A percentile compares a stretch with the other conserved stretches of the same genome.
Conservation (phyloP, 2,113 vertebrate species). For the Redunca redunca region DNA sequence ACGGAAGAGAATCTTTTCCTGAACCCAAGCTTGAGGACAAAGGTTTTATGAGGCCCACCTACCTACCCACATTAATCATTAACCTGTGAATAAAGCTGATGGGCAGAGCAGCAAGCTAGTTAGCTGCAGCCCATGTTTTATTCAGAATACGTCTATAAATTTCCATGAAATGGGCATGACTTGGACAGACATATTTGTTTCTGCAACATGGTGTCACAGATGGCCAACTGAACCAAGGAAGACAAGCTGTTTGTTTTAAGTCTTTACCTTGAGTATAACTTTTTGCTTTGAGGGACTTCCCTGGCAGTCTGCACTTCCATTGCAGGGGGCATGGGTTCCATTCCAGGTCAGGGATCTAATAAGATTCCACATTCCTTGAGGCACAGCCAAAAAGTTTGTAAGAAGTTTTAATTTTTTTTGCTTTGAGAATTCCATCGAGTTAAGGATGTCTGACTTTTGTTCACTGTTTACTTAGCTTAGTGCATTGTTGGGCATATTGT, state of each 20-base stretch:
- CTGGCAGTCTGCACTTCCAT: background rate
- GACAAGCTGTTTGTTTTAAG: background rate
- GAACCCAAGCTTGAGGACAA: background rate
- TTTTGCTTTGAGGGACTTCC: background rate
- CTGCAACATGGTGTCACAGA: background rate
- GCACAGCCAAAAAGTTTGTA: background rate
- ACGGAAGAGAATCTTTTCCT: background rate
- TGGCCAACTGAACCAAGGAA: background rate
- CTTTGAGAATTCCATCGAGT: background rate
- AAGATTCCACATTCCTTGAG: background rate
- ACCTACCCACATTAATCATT: background rate
- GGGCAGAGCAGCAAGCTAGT: background rate
- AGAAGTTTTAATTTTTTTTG: background rate
- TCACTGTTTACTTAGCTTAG: background rate
- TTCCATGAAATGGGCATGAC: background rate
- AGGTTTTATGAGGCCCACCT: background rate
- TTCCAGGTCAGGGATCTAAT: background rate
- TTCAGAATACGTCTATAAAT: background rate
- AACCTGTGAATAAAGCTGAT: background rate
- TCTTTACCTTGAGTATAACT: background rate
- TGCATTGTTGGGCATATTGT: background rate
- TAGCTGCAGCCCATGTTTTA: background rate
- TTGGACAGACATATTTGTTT: background rate
- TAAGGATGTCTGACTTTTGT: background rate
- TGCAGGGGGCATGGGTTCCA: background rate